Base-by-base conservation (phyloP, 1,140 invertebrate genomes). In the Hestina assimilis region DNA sequence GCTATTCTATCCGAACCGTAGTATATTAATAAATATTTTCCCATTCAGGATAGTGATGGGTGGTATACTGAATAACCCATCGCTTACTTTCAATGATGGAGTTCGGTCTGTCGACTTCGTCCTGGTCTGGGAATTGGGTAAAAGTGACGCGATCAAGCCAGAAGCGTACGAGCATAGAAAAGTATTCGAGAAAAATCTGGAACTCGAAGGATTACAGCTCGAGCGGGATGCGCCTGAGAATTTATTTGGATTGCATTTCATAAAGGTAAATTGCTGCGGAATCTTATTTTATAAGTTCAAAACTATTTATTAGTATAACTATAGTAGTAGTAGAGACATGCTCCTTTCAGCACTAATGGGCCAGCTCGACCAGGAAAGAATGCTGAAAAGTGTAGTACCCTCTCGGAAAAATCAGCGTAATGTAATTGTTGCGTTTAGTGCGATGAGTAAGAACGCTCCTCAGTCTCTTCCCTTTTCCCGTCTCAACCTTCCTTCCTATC, bases 101-200 rank as follows among this genome's bases (percentile, higher is more conserved):
- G 79, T 90, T 1, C 87, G 93, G 14, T 92, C 93, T 1, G 93
- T 96, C 63, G 94, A 95, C 82, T 96, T 94, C 89, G 90, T 96
- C 48, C 70, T 96, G 40, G 94, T 94, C 7, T 95, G 93, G 92
- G 92, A 94, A 78, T 85, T 76, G 20, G 76, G 69, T 66, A 81
- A 89, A 9, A 81, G 90, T 8, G 83, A 91, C 12, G 82, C 87
- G 1, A 71, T 73, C 1, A 81, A 68, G 1, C 71, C 73, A 1
- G 88, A 90, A 56, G 82, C 85, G 4, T 72, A 71, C 19, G 73
- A 84, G 11, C 89, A 90, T 59, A 72, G 92, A 9, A 70, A 72
- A 9, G 83, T 92, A 15, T 95, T 94, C 74, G 93, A 95, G 68
- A 76, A 87, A 52, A 94, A 94, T 79, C 87, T 95, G 8, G 72